Conservation (phyloP, 2,113 vertebrate genomes). For the Xenotilapia caudafasciata region DNA sequence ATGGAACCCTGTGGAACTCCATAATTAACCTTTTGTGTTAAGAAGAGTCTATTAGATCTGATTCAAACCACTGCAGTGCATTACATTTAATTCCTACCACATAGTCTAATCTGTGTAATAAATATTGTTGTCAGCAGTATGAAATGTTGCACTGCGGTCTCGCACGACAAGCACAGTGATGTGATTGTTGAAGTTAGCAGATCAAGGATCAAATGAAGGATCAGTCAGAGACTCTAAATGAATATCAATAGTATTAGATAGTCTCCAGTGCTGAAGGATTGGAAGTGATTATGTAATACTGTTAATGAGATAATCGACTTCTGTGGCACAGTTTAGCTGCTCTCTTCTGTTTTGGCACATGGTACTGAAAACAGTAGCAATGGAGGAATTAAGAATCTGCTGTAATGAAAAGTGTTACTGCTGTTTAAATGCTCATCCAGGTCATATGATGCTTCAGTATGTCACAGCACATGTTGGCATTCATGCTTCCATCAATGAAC, state of each 20-base stretch:
- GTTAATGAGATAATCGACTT: neutral
- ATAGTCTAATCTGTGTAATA: no score
- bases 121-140: neutral
- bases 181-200: neutral
- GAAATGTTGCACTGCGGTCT: neutral
- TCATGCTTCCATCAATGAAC: neutral
- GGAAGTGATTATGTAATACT: neutral
- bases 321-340: neutral
- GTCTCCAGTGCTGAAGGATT: neutral
- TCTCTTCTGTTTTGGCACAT: neutral
- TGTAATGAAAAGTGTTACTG: neutral
- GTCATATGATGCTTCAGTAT: neutral
- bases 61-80: neutral
- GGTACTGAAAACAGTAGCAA: neutral
- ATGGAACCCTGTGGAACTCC: neutral
- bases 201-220: neutral
- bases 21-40: neutral
- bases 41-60: neutral
- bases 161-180: neutral
- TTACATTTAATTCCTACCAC: neutral
- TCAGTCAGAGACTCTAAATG: neutral
- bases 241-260: neutral
- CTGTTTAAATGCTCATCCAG: neutral
- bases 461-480: neutral
- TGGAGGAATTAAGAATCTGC: neutral